Evolutionary conservation across 1,140 invertebrate species (phyloP), one percentile per base, ranked within the genome.

Genomic region (Bemisia tabaci): DNA sequence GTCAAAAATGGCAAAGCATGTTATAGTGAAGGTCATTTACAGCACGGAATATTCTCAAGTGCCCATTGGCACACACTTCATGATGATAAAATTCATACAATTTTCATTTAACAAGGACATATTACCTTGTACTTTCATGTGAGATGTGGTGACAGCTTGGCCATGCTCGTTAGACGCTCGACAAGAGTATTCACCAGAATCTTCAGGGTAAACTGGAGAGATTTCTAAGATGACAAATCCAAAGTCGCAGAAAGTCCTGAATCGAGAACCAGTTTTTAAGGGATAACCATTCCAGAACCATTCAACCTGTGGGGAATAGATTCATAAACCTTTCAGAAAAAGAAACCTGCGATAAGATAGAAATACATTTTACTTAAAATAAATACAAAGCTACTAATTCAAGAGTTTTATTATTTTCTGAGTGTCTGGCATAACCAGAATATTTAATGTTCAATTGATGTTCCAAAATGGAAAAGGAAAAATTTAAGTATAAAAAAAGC

Each of bases 271-370:
- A 48, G 91, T 90, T 77, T 87, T 88, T 59, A 95, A 78, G 25
- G 92, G 87, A 79, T 93, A 91, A 64, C 92, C 92, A 77, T 96
- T 94, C 87, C 90, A 93, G 80, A 90, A 94, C 93, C 93, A 96
- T 82, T 95, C 92, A 26, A 97, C 90, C 83, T 85, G 17, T 60
- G 67, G 61, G 24, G 21, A 24, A n/a, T 59, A 59, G 12, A 12
- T 59, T 59, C 23, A n/a, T n/a, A n/a, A n/a, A n/a, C n/a, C n/a
- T n/a, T n/a, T n/a, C n/a, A n/a, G n/a, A n/a, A n/a, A n/a, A n/a
- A n/a, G n/a, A n/a, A n/a, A n/a, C n/a, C n/a, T n/a, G n/a, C n/a
- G n/a, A n/a, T n/a, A n/a, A n/a, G n/a, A n/a, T n/a, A n/a, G n/a
- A n/a, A n/a, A n/a, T n/a, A n/a, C n/a, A n/a, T n/a, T n/a, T n/a